Evolutionary conservation across 92 coral and sea anemone genomes (phyloP), one percentile per base, ranked within the genome.

Genomic region (Parazoanthus swiftii): DNA sequence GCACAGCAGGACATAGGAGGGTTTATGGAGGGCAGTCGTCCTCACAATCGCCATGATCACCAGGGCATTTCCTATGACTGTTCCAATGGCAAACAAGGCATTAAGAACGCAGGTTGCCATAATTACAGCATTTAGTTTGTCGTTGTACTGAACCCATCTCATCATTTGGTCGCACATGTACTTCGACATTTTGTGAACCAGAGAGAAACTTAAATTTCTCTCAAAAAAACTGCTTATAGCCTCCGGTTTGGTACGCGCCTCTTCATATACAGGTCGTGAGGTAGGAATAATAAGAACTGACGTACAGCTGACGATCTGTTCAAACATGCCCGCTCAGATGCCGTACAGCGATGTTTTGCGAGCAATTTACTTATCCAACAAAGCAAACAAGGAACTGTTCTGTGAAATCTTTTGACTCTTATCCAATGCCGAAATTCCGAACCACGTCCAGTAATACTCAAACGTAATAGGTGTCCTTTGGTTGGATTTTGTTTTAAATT

Each of bases 21-120:
- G 85, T 58, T 58, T 80, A 66, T 80, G 85, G n/a, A 80, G 85
- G 73, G 85, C 72, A n/a, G 85, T 80, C 25, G 85, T 82, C 21
- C 86, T 65, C 9, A 82, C 75, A 63, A 82, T 54, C 18, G 77
- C 77, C 21, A 42, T 36, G 43, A 74, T 74, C 46, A 74, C 77
- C 77, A 74, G 59, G 16, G 59, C 59, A 54, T 54, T 54, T 54
- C 59, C 59, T 1, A 15, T 14, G 59, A 11, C 2, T 20, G 59
- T 54, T 54, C 59, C 59, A 54, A 54, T 13, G 20, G 59, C 59
- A 54, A 54, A 54, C 59, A 54, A 13, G 59, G 59, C 59, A 54
- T 54, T 54, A 14, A 54, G 59, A 54, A 54, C 59, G 20, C 59
- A 54, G 59, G 59, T 11, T 11, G 9, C 18, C 18, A 54, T 54